Base-by-base conservation (phyloP, 2,797 vertebrate species). In the Coendou prehensilis region DNA sequence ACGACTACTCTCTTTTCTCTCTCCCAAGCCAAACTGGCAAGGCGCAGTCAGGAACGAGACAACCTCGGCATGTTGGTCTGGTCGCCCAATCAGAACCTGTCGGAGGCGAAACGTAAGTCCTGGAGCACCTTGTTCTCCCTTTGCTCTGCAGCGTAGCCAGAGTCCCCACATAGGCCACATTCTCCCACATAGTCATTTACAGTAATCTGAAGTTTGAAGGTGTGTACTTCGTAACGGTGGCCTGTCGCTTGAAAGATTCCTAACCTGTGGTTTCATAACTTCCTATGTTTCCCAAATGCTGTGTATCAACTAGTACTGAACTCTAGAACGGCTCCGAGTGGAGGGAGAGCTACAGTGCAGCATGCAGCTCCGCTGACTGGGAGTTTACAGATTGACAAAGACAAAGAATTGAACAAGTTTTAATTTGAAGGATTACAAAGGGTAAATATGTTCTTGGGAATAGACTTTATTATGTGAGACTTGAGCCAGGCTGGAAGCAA, bases 61-160 rank as follows among this genome's bases (percentile, higher is more conserved):
- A 99, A 99, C 96, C 99, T 99, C 0, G 99, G 99, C 87, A 99
- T 99, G 99, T 97, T 99, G 98, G 99, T 99, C 73, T 99, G 99
- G 99, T 99, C 99, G 73, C 99, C 99, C 61, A 99, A 99, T 98
- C 99, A 98, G 98, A 99, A 98, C 95, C 98, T 99, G 63, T 99
- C 99, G 86, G 99, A 99, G 98, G 99, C 99, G 96, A 99, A 99
- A 98, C 88, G 99, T 99, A 98, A 99, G 99, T 99, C n/a, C 93
- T 64, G n/a, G 76, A 89, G 73, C 54, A 92, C 50, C 69, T 96
- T 71, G 67, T 91, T 86, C 41, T 22, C 9, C 15, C 15, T 23
- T 11, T 17, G 5, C 93, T 95, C 45, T 54, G 61, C 52, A 93
- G 10, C 13, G 14, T 47, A n/a, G n/a, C 37, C 14, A 76, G 73